These are phyloP conservation scores for Allophyes oxyacanthae DNA, from an alignment of 2,888 invertebrate species.

Conservation along the genomic window DNA sequence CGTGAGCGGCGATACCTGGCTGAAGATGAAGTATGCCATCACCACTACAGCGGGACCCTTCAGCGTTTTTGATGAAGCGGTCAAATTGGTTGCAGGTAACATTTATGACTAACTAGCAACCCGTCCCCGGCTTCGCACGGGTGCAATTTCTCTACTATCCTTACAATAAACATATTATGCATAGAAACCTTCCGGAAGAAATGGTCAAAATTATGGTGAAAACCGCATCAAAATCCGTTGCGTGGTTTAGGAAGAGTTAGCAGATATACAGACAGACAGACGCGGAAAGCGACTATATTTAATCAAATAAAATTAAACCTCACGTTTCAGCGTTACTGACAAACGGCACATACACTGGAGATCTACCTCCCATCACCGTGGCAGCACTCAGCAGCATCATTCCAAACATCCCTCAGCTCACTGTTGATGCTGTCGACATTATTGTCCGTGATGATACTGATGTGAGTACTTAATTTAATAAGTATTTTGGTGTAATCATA, in stretches of 20 bases:
- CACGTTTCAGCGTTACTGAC: conserved; percentile 66
- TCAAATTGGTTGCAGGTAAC: conserved; percentile 74
- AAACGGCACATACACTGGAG: conserved; percentile 55
- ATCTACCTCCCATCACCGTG: conserved; percentile 68
- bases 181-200: too few relatives aligned
- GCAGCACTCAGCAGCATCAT: conserved; percentile 62
- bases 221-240: too few relatives aligned
- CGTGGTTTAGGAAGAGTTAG: too few relatives aligned
- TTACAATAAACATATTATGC: too few relatives aligned
- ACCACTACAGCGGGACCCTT: conserved; percentile 67
- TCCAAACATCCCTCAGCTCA: conserved; percentile 70
- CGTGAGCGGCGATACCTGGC: conserved; percentile 70
- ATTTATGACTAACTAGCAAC: background rate
- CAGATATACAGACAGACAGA: too few relatives aligned
- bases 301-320: too few relatives aligned
- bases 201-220: too few relatives aligned
- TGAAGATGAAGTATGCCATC: conserved; percentile 69
- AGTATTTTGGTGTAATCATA: too few relatives aligned
- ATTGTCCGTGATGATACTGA: conserved; percentile 69
- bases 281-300: too few relatives aligned
- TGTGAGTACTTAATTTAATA: conserved; percentile 15
- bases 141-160: too few relatives aligned
- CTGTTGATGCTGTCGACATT: conserved; percentile 69
- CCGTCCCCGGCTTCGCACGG: too few relatives aligned
- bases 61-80: conserved; percentile 69